Conservation (phyloP, 1,140 invertebrate genomes). For the Hydropsyche tenuis region DNA sequence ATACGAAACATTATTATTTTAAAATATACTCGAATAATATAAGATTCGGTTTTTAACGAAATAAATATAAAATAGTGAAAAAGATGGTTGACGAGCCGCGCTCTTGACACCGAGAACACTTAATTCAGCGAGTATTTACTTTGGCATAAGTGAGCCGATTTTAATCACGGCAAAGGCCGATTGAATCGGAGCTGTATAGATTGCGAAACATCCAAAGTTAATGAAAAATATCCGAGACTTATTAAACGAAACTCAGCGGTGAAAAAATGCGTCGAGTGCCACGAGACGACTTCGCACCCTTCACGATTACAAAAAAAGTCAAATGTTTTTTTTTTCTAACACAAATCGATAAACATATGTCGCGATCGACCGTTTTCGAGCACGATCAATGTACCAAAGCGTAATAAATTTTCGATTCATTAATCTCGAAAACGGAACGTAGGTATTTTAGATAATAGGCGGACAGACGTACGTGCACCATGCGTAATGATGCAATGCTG, state of each 20-base stretch:
- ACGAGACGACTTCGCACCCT: background rate
- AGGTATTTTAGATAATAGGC: background rate
- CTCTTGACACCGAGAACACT: slow-evolving; percentile 14
- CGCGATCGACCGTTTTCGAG: background rate
- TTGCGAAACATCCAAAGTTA: background rate
- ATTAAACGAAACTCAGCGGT: background rate
- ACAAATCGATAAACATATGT: slow-evolving; percentile 13
- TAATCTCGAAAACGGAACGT: slow-evolving; percentile 7
- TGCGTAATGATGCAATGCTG: background rate
- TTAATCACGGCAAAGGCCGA: slow-evolving; percentile 32
- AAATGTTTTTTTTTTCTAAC: background rate
- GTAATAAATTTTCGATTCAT: slow-evolving; percentile 34
- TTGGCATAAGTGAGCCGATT: slow-evolving; percentile 32
- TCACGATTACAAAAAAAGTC: background rate
- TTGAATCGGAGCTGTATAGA: slow-evolving; percentile 18
- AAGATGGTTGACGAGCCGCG: slow-evolving; percentile 14
- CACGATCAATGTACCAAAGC: background rate
- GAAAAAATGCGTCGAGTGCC: background rate
- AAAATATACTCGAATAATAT: too few relatives aligned
- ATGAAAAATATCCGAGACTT: background rate
- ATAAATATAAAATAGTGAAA: too few relatives aligned
- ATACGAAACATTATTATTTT: too few relatives aligned
- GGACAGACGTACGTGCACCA: background rate
- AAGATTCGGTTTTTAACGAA: too few relatives aligned
- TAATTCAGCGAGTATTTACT: slow-evolving; percentile 36